A percentile compares a stretch with the other conserved stretches of the same genome.
phyloP scores from a whole-genome alignment of 2,113 vertebrate species.

The Microcebus murinus region DNA sequence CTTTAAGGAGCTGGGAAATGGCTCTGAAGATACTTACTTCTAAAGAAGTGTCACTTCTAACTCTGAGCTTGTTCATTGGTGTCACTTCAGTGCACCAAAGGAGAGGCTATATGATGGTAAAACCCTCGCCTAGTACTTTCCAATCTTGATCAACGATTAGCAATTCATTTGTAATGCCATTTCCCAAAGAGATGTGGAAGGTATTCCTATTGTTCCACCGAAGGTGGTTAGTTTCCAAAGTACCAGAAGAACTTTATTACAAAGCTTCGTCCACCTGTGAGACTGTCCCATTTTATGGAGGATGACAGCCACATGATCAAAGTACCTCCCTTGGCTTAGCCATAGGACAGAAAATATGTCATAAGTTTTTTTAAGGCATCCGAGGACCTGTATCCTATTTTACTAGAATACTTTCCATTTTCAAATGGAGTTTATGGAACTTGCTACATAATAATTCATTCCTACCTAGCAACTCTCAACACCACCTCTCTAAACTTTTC shows the following conservation, averaged over 20 bases:
- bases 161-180: neutral
- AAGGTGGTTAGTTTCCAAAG: neutral
- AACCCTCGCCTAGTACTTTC: neutral
- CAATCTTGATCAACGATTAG: neutral
- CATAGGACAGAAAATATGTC: neutral
- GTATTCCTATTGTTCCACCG: neutral
- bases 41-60: conserved; percentile 24
- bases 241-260: neutral
- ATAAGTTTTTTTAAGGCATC: neutral
- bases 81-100: neutral
- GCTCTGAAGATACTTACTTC: neutral
- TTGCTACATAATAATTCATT: neutral
- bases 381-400: neutral
- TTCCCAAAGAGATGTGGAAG: neutral
- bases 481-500: neutral
- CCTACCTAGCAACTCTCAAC: neutral
- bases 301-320: neutral
- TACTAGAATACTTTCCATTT: neutral
- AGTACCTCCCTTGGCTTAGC: neutral
- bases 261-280: neutral
- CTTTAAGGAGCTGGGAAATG: neutral
- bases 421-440: neutral
- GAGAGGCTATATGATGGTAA: neutral
- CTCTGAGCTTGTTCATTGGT: neutral
- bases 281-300: neutral